These are phyloP conservation scores for Drosophila ochracea DNA, from an alignment of 2,888 invertebrate genomes.

Conservation along the genomic window DNA sequence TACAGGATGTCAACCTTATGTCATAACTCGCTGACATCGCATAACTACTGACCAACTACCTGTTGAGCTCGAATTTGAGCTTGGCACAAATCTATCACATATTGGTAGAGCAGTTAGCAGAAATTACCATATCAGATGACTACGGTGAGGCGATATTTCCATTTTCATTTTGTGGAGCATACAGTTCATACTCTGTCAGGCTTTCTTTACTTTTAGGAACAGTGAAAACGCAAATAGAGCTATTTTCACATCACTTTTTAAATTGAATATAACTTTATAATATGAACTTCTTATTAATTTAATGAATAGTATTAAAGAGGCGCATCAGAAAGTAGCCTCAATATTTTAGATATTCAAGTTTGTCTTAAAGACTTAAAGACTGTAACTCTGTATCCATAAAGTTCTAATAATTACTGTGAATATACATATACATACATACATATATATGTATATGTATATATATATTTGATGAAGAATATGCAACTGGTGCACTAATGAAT, in stretches of 20 bases:
- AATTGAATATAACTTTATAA: too few relatives aligned
- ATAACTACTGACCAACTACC: background rate
- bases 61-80: background rate
- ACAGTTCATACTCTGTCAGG: too few relatives aligned
- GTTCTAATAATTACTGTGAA: background rate
- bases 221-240: background rate
- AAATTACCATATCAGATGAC: background rate
- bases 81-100: background rate
- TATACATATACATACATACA: background rate
- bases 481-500: conserved; percentile 70
- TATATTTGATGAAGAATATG: conserved; percentile 27
- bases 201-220: too few relatives aligned
- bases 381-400: background rate
- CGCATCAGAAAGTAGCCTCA: background rate
- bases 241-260: background rate
- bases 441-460: background rate
- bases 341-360: background rate
- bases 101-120: background rate
- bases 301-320: background rate
- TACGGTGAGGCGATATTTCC: background rate
- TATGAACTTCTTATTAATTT: too few relatives aligned
- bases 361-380: background rate
- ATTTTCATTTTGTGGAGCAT: background rate
- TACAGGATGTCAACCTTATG: background rate
- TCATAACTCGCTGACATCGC: background rate